Evolutionary conservation across 2,888 invertebrate genomes (phyloP), one percentile per base, ranked within the genome.

Genomic region (Abrostola tripartita): DNA sequence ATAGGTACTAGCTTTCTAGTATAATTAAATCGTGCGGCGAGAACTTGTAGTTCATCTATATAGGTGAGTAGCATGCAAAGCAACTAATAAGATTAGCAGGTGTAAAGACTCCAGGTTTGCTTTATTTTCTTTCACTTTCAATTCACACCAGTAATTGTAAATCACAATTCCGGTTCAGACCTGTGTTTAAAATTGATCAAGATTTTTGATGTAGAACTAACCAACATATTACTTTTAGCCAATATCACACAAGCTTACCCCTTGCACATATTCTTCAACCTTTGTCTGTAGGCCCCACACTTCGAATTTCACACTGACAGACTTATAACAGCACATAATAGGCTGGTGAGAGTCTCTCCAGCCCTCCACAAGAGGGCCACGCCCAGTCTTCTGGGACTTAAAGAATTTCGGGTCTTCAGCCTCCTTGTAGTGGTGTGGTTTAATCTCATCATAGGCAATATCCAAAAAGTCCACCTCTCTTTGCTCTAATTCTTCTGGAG

Each of bases 291-390:
- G 91, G 0, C 98, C 98, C 98, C 98, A 98, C 5, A 99, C 97
- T 91, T 98, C 98, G 89, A 98, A 98, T 68, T 97, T 97, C 40
- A 97, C 97, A 85, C 96, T 95, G 0, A 98, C 98, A 58, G 97
- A 92, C 91, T 99, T 98, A 86, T 99, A 99, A 67, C 98, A 98
- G 91, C 98, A 98, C 98, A 98, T 98, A 54, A 98, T 96, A 0
- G 98, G 98, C 68, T 95, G 94, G 38, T 95, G 96, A 0, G 93
- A 95, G 12, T 96, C 96, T 56, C 96, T 94, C 98, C 98, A 98
- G 5, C 97, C 97, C 87, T 98, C 97, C 24, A 96, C 95, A 6
- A 98, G 91, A 0, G 98, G 98, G 0, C 98, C 98, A 40, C 98
- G 95, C 9, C 96, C 96, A 7, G 98, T 98, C 90, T 97, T 97